Evolutionary conservation across 2,113 vertebrate genomes (phyloP).

Genomic region (Amphilophus citrinellus): DNA sequence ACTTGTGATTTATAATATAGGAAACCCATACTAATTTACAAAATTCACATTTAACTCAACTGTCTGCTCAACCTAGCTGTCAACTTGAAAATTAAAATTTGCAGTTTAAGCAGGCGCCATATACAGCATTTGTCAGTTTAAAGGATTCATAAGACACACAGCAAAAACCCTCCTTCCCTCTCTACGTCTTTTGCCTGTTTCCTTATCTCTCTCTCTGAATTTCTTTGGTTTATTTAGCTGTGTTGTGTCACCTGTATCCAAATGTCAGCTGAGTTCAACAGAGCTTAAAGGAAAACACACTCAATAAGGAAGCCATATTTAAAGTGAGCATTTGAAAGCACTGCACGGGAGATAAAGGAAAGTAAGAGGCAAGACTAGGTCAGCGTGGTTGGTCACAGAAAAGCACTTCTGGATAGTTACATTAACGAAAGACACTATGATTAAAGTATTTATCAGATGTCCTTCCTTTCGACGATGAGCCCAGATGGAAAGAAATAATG

Average conservation of each 20-base stretch:
- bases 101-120: not conserved
- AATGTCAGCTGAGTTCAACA: slow-evolving; percentile 59
- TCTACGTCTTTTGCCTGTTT: slow-evolving; percentile 14
- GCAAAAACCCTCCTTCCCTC: not conserved
- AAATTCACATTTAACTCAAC: not conserved
- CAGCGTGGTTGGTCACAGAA: slow-evolving; percentile 30
- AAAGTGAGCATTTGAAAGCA: slow-evolving; percentile 37
- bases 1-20: not conserved
- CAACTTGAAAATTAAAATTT: not conserved
- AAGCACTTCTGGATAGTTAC: not conserved
- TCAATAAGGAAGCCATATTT: slow-evolving; percentile 18
- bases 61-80: not conserved
- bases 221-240: slow-evolving; percentile 48
- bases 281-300: slow-evolving; percentile 53
- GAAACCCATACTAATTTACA: not conserved
- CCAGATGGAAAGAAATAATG: not conserved
- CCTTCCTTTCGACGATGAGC: not conserved
- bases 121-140: not conserved
- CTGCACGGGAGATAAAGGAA: not conserved
- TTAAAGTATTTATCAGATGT: not conserved
- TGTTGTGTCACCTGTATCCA: slow-evolving; percentile 51
- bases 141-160: not conserved
- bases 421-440: not conserved
- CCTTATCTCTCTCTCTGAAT: slow-evolving; percentile 3
- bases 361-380: not conserved